Base-by-base conservation (phyloP, 2,797 vertebrate species). In the Semotilus atromaculatus region DNA sequence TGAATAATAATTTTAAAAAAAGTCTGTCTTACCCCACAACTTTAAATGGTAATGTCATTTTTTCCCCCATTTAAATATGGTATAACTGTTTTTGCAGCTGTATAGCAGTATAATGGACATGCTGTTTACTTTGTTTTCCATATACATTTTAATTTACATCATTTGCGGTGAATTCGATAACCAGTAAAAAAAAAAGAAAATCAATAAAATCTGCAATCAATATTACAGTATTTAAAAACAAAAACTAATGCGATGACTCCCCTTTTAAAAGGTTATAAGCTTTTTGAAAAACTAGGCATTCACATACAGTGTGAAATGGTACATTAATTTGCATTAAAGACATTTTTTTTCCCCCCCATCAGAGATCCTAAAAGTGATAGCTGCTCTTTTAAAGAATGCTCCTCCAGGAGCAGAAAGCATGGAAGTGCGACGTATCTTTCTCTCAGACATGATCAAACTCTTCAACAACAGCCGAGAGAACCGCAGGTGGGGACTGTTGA, bases 401-500 rank as follows among this genome's bases (percentile, higher is more conserved):
- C 93, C 95, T 7, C 92, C 92, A 38, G 95, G 95, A 73, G 92
- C 95, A 4, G 98, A 99, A 92, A 96, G 91, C 86, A 96, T 99
- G 95, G 98, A 99, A 91, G 96, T 99, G 89, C 96, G 96, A 60
- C 90, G 97, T 91, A 95, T 97, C 72, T 99, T 99, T 87, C 96
- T 99, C 87, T 99, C 98, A 1, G 98, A 99, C 93, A 98, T 99
- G 98, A 99, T 99, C 95, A 99, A 99, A 95, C 95, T 99, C 92
- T 99, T 99, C 94, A 99, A 98, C 94, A 99, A 97, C 94, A 99
- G 96, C 93, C 93, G 97, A 92, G 98, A 99, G 91, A 99, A 99
- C 90, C 96, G 98, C 93, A 97, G 98, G 98, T 99, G 92, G 92
- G 93, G 13, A 3, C 43, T 6, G 70, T 67, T 21, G 9, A 67